phyloP scores from a whole-genome alignment of 2,113 vertebrate species.

The Tenebrosternarchus preto region DNA sequence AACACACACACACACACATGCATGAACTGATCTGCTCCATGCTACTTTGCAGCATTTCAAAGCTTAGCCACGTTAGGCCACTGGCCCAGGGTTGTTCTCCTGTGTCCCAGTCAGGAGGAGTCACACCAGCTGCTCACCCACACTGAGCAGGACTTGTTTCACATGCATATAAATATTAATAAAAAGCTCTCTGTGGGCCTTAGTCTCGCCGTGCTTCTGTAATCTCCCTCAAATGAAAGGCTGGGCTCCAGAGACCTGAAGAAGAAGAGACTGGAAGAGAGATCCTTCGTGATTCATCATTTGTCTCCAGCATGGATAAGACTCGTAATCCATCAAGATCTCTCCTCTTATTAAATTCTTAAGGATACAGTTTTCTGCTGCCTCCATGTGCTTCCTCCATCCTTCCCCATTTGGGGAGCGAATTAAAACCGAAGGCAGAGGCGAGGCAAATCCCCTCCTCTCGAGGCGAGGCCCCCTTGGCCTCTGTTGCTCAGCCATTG shows the following conservation, averaged over 20 bases:
- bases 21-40: constrained; percentile 46
- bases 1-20: constrained; percentile 24
- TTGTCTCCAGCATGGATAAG: constrained; percentile 77
- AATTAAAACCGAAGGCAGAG: constrained; percentile 71
- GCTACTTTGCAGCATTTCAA: constrained; percentile 25
- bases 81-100: constrained; percentile 11
- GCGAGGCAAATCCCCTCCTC: constrained; percentile 62
- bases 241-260: constrained; percentile 71
- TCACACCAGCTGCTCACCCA: constrained; percentile 45
- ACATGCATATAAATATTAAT: constrained; percentile 81
- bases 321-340: constrained; percentile 81
- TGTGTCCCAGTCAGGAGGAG: constrained; percentile 26
- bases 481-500: neutral
- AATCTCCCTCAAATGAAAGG: constrained; percentile 78
- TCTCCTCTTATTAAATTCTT: constrained; percentile 82
- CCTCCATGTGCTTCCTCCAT: constrained; percentile 72
- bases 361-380: constrained; percentile 76
- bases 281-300: constrained; percentile 79
- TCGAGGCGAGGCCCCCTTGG: neutral
- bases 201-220: constrained; percentile 72
- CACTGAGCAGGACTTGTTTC: constrained; percentile 71
- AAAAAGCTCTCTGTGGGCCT: constrained; percentile 72
- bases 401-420: constrained; percentile 76
- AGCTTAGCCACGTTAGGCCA: constrained; percentile 19
- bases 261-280: constrained; percentile 42